Percentiles rank a stretch among this genome's conserved stretches.
Conservation (phyloP, 2,888 invertebrate species). For the Eupithecia inturbata region DNA sequence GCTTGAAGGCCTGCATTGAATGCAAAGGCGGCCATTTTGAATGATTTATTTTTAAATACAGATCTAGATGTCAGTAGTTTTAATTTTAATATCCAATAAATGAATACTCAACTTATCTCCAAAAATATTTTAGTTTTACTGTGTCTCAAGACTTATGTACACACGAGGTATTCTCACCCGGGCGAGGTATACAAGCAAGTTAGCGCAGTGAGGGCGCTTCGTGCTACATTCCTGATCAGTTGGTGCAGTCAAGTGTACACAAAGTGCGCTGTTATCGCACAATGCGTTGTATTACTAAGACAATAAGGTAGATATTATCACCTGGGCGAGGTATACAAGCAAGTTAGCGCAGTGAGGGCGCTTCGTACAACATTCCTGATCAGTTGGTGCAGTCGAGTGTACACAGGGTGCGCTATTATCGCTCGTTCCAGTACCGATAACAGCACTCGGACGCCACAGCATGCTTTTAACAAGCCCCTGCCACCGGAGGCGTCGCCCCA, state of each 20-base stretch:
- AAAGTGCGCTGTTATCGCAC: constrained; percentile 44
- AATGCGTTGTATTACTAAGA: neutral
- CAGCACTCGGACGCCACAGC: constrained; percentile 53
- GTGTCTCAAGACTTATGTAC: too few species aligned
- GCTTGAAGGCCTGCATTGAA: too few species aligned
- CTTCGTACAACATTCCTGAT: constrained; percentile 47
- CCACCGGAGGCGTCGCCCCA: constrained; percentile 63
- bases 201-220: constrained; percentile 50
- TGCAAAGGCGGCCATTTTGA: too few species aligned
- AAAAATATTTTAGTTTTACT: too few species aligned
- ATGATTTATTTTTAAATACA: too few species aligned
- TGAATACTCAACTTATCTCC: too few species aligned
- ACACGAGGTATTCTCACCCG: constrained; percentile 28
- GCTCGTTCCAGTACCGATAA: constrained; percentile 48
- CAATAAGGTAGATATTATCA: constrained; percentile 5
- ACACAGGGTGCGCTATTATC: constrained; percentile 45
- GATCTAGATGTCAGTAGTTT: too few species aligned
- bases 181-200: constrained; percentile 40
- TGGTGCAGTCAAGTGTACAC: constrained; percentile 53
- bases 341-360: constrained; percentile 53
- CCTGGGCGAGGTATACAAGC: constrained; percentile 33
- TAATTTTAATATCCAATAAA: too few species aligned
- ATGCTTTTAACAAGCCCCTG: constrained; percentile 54
- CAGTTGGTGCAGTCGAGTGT: constrained; percentile 50
- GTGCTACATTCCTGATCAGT: constrained; percentile 46